Base-by-base conservation (phyloP, 2,113 vertebrate genomes). In the Sprattus sprattus region DNA sequence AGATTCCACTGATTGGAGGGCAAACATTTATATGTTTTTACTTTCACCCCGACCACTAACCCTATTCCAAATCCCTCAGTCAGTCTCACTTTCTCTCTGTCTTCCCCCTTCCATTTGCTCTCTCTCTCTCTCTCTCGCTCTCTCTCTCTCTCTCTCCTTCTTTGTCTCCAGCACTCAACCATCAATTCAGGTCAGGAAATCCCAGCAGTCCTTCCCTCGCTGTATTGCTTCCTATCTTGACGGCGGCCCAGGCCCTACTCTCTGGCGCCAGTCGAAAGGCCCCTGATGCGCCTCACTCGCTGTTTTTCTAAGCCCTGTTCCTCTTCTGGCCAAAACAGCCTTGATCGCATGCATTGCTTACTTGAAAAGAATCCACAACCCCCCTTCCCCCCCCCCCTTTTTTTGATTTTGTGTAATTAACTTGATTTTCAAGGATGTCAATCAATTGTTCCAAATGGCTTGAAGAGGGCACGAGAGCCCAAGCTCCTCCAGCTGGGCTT, bases 171-270 rank as follows among this genome's bases (percentile, higher is more conserved):
- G 89, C 90, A 90, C 88, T 92, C 91, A 90, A 88, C 92, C 90
- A 89, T 93, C 87, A 87, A 89, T 91, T 85, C 90, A 91, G 90
- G 84, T 88, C 93, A 95, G 95, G 95, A 96, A 95, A 94, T 96
- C 94, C 94, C 91, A 92, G 15, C 93, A 92, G 92, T 94, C 92
- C 89, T 95, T 93, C 91, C 92, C 81, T 82, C 87, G 25, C 89
- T 92, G 90, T 93, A 95, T 96, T 94, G 91, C 94, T 95, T 95
- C 94, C 95, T 94, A 92, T 94, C 88, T 86, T 85, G 85, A 87
- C 45, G 54, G n/a, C 75, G 89, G 85, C 83, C 84, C 39, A 39
- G 84, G 80, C 91, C 88, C 89, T 85, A 67, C 10, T 44, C 71
- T 13, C 13, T 78, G 71, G 71, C 71, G 71, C 71, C 71, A 10